A percentile compares a stretch with the other conserved stretches of the same genome.
phyloP scores from a whole-genome alignment of 2,888 invertebrate genomes.

The Metalampra italica region DNA sequence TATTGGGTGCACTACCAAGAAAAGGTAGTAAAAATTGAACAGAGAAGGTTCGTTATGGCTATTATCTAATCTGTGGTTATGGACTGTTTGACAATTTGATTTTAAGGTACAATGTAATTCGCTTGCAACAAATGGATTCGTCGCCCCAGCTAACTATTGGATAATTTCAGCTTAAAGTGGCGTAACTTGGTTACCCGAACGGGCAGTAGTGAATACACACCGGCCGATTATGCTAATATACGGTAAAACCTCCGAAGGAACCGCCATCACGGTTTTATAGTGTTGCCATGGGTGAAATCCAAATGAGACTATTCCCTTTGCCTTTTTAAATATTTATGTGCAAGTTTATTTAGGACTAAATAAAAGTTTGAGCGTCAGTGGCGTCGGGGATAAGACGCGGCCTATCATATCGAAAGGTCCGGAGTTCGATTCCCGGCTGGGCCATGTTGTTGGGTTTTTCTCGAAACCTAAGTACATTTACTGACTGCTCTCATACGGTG shows the following conservation, averaged over 20 bases:
- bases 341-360: neutral
- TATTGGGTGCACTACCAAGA: no score
- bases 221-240: constrained; percentile 6
- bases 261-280: constrained; percentile 1
- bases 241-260: neutral
- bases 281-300: neutral
- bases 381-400: no score
- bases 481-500: no score
- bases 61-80: no score
- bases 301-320: neutral
- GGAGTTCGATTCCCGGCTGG: no score
- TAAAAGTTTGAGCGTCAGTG: no score
- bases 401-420: no score
- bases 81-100: no score
- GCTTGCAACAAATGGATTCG: neutral
- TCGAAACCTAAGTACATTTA: no score
- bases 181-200: constrained; percentile 2
- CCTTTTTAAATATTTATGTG: neutral
- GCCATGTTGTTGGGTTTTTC: no score
- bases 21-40: no score
- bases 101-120: neutral
- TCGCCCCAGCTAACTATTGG: constrained; percentile 3
- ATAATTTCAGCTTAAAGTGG: constrained; percentile 9
- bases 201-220: constrained; percentile 3
- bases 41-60: no score